A percentile compares a stretch with the other conserved stretches of the same genome.
Evolutionary conservation across 2,888 invertebrate species (phyloP).

Genomic region (Invenusta paracnida): DNA sequence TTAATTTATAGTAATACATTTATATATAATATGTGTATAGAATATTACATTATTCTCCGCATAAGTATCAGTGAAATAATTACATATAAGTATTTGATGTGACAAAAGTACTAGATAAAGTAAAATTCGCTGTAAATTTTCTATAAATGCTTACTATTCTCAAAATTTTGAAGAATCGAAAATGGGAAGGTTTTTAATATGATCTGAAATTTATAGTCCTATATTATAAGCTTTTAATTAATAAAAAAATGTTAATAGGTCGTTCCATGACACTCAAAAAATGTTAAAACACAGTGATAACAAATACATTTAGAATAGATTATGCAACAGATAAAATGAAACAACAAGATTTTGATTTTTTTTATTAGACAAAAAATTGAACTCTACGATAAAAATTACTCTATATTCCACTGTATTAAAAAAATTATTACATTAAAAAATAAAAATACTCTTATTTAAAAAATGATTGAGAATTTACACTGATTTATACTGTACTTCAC

Average conservation of each 20-base stretch:
- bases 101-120: slow-evolving; percentile 18
- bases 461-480: too few species aligned
- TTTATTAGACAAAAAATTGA: too few species aligned
- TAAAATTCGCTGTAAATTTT: slow-evolving; percentile 23
- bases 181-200: slow-evolving; percentile 20
- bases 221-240: slow-evolving; percentile 26
- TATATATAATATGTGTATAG: too few species aligned
- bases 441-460: too few species aligned
- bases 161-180: slow-evolving; percentile 12
- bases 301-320: background rate
- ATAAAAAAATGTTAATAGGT: too few species aligned
- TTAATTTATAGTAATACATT: too few species aligned
- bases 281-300: background rate
- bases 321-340: background rate
- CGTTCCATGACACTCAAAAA: background rate
- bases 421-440: too few species aligned
- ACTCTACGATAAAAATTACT: too few species aligned
- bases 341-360: too few species aligned
- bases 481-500: too few species aligned
- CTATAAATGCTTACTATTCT: slow-evolving; percentile 29
- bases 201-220: slow-evolving; percentile 19
- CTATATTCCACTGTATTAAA: too few species aligned
- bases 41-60: too few species aligned
- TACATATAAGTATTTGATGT: slow-evolving; percentile 25
- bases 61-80: slow-evolving; percentile 28